phyloP scores from a whole-genome alignment of 2,113 vertebrate species.

The Macrotis lagotis region DNA sequence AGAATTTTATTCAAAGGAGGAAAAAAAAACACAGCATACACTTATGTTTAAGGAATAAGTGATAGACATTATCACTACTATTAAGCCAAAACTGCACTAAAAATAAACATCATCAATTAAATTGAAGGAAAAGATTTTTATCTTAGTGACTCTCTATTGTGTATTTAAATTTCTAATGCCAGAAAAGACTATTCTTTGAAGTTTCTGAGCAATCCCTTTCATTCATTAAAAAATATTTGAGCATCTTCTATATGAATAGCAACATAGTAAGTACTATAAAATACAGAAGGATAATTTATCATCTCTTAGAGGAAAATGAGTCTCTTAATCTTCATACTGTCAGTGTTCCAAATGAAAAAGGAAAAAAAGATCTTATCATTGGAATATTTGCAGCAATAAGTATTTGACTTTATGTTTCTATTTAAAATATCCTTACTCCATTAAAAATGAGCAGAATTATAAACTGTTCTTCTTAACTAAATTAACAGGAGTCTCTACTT shows the following conservation, averaged over 20 bases:
- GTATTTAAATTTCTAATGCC: not conserved
- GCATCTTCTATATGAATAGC: not conserved
- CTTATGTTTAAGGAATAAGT: not conserved
- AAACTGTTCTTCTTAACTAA: constrained; percentile 2
- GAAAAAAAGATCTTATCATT: not conserved
- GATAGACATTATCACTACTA: not conserved
- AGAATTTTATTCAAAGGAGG: constrained; percentile 42
- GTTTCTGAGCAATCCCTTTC: not conserved
- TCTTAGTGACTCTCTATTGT: not conserved
- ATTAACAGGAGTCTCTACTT: not conserved
- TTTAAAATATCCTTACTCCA: not conserved
- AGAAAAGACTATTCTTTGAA: not conserved
- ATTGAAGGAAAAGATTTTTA: not conserved
- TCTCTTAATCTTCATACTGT: not conserved
- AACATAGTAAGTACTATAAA: not conserved
- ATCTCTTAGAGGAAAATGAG: constrained; percentile 4
- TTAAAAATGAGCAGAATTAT: not conserved
- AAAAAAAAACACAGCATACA: not conserved
- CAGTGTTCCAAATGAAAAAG: not conserved
- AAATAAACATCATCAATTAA: not conserved
- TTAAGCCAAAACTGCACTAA: not conserved
- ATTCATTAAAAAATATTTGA: not conserved
- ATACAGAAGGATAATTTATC: not conserved
- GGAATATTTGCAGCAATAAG: not conserved
- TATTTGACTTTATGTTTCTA: not conserved